These are phyloP conservation scores for Psylliodes chrysocephalus DNA, from an alignment of 2,888 invertebrate genomes.

Conservation along the genomic window DNA sequence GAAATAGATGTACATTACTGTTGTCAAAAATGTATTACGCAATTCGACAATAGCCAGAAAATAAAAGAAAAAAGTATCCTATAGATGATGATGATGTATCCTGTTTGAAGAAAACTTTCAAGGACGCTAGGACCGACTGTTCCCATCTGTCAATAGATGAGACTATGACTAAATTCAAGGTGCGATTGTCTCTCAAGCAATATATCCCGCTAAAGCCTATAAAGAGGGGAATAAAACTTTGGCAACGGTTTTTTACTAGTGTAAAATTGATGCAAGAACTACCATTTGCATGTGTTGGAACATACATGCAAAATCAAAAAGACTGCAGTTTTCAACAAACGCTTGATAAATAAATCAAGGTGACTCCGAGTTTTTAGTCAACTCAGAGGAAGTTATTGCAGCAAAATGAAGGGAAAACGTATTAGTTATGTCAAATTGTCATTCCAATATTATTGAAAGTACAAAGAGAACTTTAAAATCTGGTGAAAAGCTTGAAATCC, in stretches of 20 bases:
- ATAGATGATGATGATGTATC: constrained; percentile 19
- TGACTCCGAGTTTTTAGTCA: no score
- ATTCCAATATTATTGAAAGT: no score
- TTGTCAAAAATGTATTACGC: constrained; percentile 17
- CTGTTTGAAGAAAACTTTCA: constrained; percentile 16
- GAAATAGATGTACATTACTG: constrained; percentile 13
- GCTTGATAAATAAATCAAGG: no score
- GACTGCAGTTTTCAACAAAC: no score
- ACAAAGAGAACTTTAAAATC: no score
- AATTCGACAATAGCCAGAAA: constrained; percentile 5
- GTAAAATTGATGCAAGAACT: no score
- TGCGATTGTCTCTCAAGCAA: constrained; percentile 7
- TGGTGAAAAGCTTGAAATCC: no score
- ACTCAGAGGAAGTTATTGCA: no score
- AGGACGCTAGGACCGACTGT: background rate
- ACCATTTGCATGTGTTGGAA: no score
- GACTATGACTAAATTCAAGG: constrained; percentile 14
- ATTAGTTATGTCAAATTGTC: no score
- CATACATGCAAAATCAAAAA: no score
- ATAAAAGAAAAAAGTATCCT: constrained; percentile 10
- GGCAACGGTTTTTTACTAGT: background rate
- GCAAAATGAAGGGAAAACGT: no score
- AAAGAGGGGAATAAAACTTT: constrained; percentile 41
- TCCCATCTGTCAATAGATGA: constrained; percentile 1
- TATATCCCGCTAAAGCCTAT: constrained; percentile 33